Evolutionary conservation across 2,888 invertebrate genomes (phyloP), one percentile per base, ranked within the genome.

Genomic region (Tetropium fuscum): DNA sequence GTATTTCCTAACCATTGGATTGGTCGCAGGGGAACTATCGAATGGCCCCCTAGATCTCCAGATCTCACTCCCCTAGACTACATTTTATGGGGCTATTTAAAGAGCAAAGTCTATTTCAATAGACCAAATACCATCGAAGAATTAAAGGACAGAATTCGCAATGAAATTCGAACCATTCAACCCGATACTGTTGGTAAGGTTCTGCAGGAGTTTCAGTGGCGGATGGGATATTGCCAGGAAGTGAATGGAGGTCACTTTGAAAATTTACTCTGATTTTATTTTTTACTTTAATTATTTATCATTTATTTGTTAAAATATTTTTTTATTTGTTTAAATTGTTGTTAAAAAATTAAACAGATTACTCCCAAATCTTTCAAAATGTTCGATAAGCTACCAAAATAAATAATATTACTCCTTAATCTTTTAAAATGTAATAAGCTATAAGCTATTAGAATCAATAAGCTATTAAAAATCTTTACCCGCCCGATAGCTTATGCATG

Each of bases 1-100:
- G 25, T 40, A 13, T 59, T 59, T 59, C 38, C 47, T 15, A 38
- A 48, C 36, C 19, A 36, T 27, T 57, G 48, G 56, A 60, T 57
- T 15, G 55, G 51, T 18, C 22, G 49, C 13, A 27, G 36, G 18
- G 47, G 45, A 20, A 20, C n/a, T 16, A 38, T 55, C 7, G 53
- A 51, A 56, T 60, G 51, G 45, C 45, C 45, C 27, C 22, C 44
- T 4, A 11, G 54, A 40, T 56, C 60, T 15, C 60, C 43, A n/a
- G 49, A 58, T 25, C 41, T 60, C 8, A 57, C 44, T n/a, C 51
- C 36, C 15, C 40, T 58, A 18, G 51, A 60, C 30, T 51, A 43
- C 40, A 53, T 58, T 44, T 58, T 58, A 34, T 58, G 58, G 53
- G 58, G 58, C 8, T 43, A 58, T 44, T n/a, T 60, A 22, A 60